Percentiles rank a stretch among this genome's conserved stretches.
Evolutionary conservation across 2,797 vertebrate species (phyloP).

Genomic region (Crenichthys baileyi): DNA sequence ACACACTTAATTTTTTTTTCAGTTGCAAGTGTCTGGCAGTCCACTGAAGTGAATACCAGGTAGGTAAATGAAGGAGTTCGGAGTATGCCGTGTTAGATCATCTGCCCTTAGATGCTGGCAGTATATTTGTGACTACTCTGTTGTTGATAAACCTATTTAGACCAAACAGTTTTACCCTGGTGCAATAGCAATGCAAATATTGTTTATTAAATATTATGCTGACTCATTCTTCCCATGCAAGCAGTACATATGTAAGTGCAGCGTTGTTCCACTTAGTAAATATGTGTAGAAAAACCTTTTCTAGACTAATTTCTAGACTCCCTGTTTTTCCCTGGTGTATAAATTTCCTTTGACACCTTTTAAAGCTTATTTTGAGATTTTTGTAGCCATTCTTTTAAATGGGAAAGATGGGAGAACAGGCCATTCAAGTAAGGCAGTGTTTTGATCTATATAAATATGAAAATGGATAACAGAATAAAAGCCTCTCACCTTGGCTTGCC

Average conservation of each 20-base stretch:
- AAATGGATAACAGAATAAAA: no score
- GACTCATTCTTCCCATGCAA: neutral
- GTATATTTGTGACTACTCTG: neutral
- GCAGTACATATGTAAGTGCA: neutral
- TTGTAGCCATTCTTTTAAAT: no score
- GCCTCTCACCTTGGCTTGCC: no score
- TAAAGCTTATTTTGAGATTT: no score
- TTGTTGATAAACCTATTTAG: neutral
- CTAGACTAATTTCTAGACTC: no score
- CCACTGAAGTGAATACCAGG: neutral
- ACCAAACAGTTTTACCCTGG: neutral
- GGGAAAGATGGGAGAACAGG: no score
- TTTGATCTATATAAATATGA: no score
- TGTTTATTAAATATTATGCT: neutral
- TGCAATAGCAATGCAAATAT: neutral
- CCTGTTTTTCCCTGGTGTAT: no score
- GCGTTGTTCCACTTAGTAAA: neutral
- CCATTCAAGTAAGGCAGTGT: no score
- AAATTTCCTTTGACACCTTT: no score
- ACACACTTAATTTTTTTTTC: neutral
- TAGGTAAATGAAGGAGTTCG: neutral
- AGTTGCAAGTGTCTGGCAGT: neutral
- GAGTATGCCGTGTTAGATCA: neutral
- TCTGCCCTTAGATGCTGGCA: neutral
- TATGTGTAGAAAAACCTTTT: neutral